Evolutionary conservation across 2,113 vertebrate genomes (phyloP), one percentile per base, ranked within the genome.

Genomic region (Chloropsis cyanopogon): DNA sequence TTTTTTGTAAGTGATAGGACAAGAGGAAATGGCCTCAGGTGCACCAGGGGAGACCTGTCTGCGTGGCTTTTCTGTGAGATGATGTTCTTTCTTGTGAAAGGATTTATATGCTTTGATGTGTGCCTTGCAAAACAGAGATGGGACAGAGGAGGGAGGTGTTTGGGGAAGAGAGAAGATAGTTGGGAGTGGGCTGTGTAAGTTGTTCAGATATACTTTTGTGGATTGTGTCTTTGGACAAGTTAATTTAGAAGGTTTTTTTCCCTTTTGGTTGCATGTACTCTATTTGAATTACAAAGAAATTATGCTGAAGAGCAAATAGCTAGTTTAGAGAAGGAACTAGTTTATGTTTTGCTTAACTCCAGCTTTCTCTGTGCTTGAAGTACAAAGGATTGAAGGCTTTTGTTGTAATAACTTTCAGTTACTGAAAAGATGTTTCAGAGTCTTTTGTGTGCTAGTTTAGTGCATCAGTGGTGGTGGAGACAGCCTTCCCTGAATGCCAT

Each of bases 171-270:
- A 10, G 4, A 52, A 35, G 24, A 19, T 37, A 14, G 8, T 41
- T 52, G 5, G 8, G 37, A 64, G 21, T 16, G 18, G 11, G 5
- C n/a, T 60, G 0, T 0, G 0, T 54, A 25, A 64, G 6, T 68
- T 52, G 37, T 39, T 87, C 46, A 33, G 39, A 59, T 69, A 54
- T 3, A 14, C 39, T 56, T 56, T 13, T 21, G 17, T 77, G 52
- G 14, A 11, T 44, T 82, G 18, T 26, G 3, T 46, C 35, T 54
- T 79, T 60, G 63, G 44, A 54, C 24, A 57, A 37, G n/a, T 53
- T 47, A 71, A 41, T 66, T 46, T 23, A 37, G 19, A 33, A 50
- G 28, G 2, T 4, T 41, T 35, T 41, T 42, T 60, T 59, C 12
- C 7, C 8, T 60, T 22, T 41, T 65, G 31, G 1, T 87, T 81